Evolutionary conservation across 1,140 invertebrate genomes (phyloP).

Genomic region (Polyergus mexicanus): DNA sequence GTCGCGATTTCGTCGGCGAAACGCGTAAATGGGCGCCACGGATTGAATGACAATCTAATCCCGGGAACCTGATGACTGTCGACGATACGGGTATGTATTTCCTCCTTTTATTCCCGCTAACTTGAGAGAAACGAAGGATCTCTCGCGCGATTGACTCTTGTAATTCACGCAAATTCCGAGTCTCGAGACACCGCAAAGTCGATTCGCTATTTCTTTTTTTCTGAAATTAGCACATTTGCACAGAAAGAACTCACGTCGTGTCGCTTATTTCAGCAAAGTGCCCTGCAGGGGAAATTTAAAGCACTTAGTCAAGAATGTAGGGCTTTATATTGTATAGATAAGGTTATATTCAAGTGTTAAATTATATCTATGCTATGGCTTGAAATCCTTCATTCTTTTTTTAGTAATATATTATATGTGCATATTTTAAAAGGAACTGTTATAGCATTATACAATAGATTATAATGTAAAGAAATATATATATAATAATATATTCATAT

Average conservation of each 20-base stretch:
- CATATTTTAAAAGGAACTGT: neutral
- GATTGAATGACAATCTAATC: conserved; percentile 31
- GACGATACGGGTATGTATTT: conserved; percentile 41
- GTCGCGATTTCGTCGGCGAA: conserved; percentile 35
- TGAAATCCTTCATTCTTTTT: neutral
- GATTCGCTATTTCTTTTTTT: conserved; percentile 23
- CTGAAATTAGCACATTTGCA: conserved; percentile 36
- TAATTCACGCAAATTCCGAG: neutral
- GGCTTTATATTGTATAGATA: neutral
- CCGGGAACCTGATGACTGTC: conserved; percentile 24
- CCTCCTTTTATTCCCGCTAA: neutral
- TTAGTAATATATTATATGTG: neutral
- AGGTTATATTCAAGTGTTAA: neutral
- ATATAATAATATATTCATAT: neutral
- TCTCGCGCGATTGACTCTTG: neutral
- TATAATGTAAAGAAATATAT: neutral
- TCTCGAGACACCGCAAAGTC: conserved; percentile 10
- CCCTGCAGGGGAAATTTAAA: neutral
- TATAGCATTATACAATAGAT: neutral
- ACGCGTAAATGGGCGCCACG: conserved; percentile 22
- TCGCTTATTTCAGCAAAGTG: conserved; percentile 26
- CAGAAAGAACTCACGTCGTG: conserved; percentile 8
- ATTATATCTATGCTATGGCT: neutral
- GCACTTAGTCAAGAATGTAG: neutral
- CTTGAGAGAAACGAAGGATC: neutral